phyloP scores from a whole-genome alignment of 2,113 vertebrate species.

The Pipa parva region DNA sequence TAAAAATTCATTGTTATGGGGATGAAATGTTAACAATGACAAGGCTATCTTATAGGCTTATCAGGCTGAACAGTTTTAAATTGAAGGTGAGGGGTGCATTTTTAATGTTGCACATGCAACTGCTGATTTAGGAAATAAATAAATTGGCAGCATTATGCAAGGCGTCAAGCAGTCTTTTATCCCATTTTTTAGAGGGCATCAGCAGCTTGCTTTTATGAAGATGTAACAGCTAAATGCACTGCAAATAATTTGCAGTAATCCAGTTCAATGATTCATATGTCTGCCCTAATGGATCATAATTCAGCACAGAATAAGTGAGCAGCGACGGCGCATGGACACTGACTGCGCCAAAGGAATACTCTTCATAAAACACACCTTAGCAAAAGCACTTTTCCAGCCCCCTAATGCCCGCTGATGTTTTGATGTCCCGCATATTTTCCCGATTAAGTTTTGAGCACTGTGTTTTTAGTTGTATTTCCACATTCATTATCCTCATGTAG shows the following conservation, averaged over 20 bases:
- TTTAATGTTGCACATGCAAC: constrained; percentile 53
- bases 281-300: constrained; percentile 83
- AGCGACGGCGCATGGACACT: constrained; percentile 73
- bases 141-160: constrained; percentile 66
- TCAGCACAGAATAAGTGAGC: constrained; percentile 76
- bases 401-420: constrained; percentile 80
- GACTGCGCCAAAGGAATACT: constrained; percentile 71
- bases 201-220: constrained; percentile 82
- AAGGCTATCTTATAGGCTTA: too few relatives aligned
- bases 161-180: constrained; percentile 76
- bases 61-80: too few relatives aligned
- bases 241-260: constrained; percentile 88
- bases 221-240: constrained; percentile 85
- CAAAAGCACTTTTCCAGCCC: constrained; percentile 73
- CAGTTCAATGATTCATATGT: constrained; percentile 84
- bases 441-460: constrained; percentile 83
- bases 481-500: constrained; percentile 84
- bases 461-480: constrained; percentile 86
- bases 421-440: constrained; percentile 88
- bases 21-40: too few relatives aligned
- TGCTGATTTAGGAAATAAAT: constrained; percentile 65
- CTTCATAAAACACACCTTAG: constrained; percentile 80
- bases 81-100: too few relatives aligned
- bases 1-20: too few relatives aligned
- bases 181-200: constrained; percentile 79